Base-by-base conservation (phyloP, 2,888 invertebrate genomes). In the Yponomeuta plumbellus region DNA sequence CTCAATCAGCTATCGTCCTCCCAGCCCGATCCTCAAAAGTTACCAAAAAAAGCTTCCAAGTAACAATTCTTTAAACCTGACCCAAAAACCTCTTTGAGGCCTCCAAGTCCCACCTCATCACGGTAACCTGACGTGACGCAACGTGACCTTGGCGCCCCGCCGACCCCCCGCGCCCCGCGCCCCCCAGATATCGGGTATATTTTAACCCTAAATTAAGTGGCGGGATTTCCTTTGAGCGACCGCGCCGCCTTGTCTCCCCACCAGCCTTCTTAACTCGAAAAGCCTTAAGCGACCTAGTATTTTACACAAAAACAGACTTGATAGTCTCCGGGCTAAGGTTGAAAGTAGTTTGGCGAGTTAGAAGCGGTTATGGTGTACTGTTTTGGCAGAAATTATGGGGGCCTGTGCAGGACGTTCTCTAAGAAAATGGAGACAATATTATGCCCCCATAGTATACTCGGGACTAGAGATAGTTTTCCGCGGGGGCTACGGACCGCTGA, bases 401-500 rank as follows among this genome's bases (percentile, higher is more conserved):
- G 83, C 84, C 83, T 81, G 85, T 75, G 80, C 79, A 73, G 73
- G 76, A 77, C 84, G 86, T 87, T 85, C 85, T 87, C 84, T 88
- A 83, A 84, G 83, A 87, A 87, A 87, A 85, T 83, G 83, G 84
- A 87, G 88, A 88, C 85, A 84, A 86, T 84, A 84, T 87, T 84
- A 86, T 83, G 81, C 80, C 80, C 76, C 69, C 71, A 69, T 70
- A 86, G 88, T 84, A 83, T 76, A 81, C 70, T 73, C 0, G 3
- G 64, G 66, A 66, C 68, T 66, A 70, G 20, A 80, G 80, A 84
- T 52, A 17, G 44, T 52, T 52, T 13, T 17, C 17, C 44, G 44
- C 17, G 44, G 44, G 1, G 44, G 44, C 44, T 17, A 17, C 17
- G 44, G 44, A 52, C 17, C 5, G 44, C 2, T 52, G 17, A 52